These are phyloP conservation scores for Myiozetetes cayanensis DNA, from an alignment of 2,113 vertebrate species.

Conservation along the genomic window DNA sequence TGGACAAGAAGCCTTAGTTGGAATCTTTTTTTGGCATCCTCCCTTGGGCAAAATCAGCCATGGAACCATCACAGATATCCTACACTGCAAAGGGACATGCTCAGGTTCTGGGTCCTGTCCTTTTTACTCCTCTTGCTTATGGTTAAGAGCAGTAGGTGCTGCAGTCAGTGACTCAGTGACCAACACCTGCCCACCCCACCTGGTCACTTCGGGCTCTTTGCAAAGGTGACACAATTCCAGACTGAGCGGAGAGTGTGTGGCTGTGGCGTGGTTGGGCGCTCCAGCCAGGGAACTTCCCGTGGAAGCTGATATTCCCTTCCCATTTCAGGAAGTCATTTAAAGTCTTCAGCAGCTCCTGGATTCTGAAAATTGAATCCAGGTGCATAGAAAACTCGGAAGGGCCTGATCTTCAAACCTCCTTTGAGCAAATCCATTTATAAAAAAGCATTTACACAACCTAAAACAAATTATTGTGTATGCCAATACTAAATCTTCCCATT, in stretches of 20 bases:
- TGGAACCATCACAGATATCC: not conserved
- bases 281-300: not conserved
- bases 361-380: not conserved
- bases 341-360: constrained; percentile 10
- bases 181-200: not conserved
- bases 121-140: not conserved
- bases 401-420: constrained; percentile 61
- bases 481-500: constrained; percentile 41
- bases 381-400: not conserved
- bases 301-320: not conserved
- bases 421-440: constrained; percentile 37
- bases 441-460: constrained; percentile 67
- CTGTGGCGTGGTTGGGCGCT: not conserved
- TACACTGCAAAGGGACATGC: not conserved
- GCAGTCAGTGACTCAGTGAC: not conserved
- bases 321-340: not conserved
- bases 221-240: not conserved
- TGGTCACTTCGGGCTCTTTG: not conserved
- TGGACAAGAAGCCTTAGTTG: not conserved
- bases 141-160: not conserved
- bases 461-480: constrained; percentile 59
- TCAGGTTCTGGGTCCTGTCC: not conserved
- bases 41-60: not conserved
- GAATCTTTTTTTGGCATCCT: not conserved
- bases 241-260: not conserved